Evolutionary conservation across 1,140 invertebrate genomes (phyloP).

Genomic region (roundworm (Caenorhabditis elegans)): DNA sequence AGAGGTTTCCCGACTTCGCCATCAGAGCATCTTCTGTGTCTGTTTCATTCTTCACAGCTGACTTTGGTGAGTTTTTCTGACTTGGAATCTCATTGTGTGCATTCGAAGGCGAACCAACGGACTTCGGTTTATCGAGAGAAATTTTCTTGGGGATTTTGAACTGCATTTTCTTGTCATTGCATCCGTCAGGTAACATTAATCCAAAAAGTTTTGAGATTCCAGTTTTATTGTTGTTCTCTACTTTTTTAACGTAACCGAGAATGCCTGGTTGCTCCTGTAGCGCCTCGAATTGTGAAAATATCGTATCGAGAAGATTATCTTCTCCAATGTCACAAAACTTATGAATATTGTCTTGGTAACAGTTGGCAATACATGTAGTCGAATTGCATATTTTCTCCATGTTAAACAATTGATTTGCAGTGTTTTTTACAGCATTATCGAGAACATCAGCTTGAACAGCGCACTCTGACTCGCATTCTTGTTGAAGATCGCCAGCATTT

Average conservation of each 20-base stretch:
- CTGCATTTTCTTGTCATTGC: background rate
- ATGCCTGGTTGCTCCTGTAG: background rate
- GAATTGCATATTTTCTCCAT: background rate
- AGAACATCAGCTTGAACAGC: background rate
- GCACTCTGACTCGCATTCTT: background rate
- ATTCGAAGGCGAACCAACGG: background rate
- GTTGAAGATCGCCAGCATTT: background rate
- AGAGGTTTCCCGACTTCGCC: background rate
- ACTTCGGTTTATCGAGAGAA: background rate
- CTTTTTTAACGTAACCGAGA: background rate
- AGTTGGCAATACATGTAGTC: background rate
- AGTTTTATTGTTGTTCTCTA: background rate
- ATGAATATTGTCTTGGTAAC: background rate
- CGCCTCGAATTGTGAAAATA: background rate
- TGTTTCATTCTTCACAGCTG: background rate
- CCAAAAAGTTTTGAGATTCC: background rate
- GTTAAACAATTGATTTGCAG: background rate
- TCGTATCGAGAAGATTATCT: background rate
- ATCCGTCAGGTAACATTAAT: background rate
- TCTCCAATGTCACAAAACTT: background rate
- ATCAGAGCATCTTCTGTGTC: background rate
- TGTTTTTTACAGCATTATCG: background rate
- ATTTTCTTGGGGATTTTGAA: constrained; percentile 2
- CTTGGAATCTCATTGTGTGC: background rate
- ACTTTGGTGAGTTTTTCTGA: background rate